Evolutionary conservation across 2,113 vertebrate species (phyloP), one percentile per base, ranked within the genome.

Genomic region (Cheilinus undulatus): DNA sequence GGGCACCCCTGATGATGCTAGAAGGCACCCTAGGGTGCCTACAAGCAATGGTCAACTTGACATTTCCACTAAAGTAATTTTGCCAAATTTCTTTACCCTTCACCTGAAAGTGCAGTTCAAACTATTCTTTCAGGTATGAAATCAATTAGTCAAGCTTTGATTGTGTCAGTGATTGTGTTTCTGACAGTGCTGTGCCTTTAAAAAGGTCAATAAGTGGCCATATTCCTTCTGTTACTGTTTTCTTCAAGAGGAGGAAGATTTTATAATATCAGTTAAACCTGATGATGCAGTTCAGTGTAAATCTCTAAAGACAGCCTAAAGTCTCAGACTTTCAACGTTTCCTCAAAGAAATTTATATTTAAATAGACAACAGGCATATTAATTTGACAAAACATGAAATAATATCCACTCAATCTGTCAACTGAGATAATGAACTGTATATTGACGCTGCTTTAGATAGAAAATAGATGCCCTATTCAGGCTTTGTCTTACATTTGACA

Each of bases 31-130:
- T n/a, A n/a, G n/a, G n/a, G n/a, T n/a, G n/a, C n/a, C n/a, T n/a
- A n/a, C n/a, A n/a, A 26, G 24, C 23, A 50, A n/a, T 54, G 17
- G 8, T 48, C 27, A 59, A 38, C n/a, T 69, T 54, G 56, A 46
- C 52, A 45, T 56, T 28, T 36, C 27, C 26, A 23, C 36, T 1
- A 0, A 4, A 43, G 22, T 26, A 2, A 14, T 46, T 34, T 27
- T 51, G 53, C 22, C 14, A 67, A 58, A 56, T 70, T 11, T 4
- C 22, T 42, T 48, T 30, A 52, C 20, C 36, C 19, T 42, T 1
- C 7, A 38, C 9, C 23, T 50, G 61, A 54, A 10, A 22, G 20
- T 43, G 5, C 28, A 23, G 50, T 36, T 59, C 20, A 69, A 42
- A 20, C 5, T 38, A 27, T 20, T 54, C 26, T 50, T 4, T 40